Base-by-base conservation (phyloP, 2,888 invertebrate genomes). In the Bellardia pandia region DNA sequence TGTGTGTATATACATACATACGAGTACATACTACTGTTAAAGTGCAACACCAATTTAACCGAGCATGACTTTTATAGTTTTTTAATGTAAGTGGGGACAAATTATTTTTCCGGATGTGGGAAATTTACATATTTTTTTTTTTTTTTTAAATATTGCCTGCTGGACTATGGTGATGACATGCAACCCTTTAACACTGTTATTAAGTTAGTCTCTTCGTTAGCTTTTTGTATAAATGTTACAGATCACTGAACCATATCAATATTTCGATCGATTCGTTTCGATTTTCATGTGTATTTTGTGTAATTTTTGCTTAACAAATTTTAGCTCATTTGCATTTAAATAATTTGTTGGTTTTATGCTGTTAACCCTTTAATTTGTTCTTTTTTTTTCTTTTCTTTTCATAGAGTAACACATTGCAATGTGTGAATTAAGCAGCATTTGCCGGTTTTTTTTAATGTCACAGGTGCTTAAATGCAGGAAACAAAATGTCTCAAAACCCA, bases 81-180 rank as follows among this genome's bases (percentile, higher is more conserved):
- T 23, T 23, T 23, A 23, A 23, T 23, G 23, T 23, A 23, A 33
- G 23, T 75, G 68, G 69, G 62, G 14, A 33, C 60, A 14, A 2
- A 42, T 11, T n/a, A 64, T 64, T 72, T 48, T 87, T 88, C 91
- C 91, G 91, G 91, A 91, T 91, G 91, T 92, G 90, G 91, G 90
- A 91, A 91, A 91, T 91, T 91, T 91, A 91, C 91, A 91, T 92
- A 91, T 89, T 91, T 91, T 90, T 90, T 1, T 91, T 90, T 90
- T 1, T 48, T 4, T 48, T 23, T 23, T 23, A 90, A 48, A 33
- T 80, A 80, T 75, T 86, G 90, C 53, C 69, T 85, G 74, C 81
- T 60, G 45, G 9, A 77, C 86, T 88, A 85, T 83, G 89, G 80
- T 88, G 88, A 80, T 89, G 88, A 89, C 89, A 90, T 86, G 89